These are phyloP conservation scores for Eretmocerus hayati DNA, from an alignment of 2,888 invertebrate genomes.

Conservation along the genomic window DNA sequence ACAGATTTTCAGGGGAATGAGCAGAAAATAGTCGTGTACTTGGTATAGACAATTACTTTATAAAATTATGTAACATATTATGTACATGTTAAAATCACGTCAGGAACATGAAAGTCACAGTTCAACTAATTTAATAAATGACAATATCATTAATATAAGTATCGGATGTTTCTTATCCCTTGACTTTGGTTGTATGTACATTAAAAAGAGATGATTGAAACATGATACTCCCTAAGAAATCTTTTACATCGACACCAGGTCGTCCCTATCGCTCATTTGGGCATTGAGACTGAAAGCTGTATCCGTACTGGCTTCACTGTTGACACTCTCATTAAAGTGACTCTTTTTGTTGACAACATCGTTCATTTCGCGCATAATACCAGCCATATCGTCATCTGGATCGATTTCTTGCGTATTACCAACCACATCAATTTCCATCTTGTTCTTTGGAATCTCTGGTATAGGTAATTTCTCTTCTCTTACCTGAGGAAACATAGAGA, in stretches of 20 bases:
- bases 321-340: slow-evolving; percentile 39
- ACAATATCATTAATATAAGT: background rate
- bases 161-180: too few species aligned
- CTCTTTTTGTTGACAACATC: slow-evolving; percentile 37
- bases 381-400: slow-evolving; percentile 45
- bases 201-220: background rate
- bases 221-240: background rate
- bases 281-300: slow-evolving; percentile 44
- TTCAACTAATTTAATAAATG: slow-evolving; percentile 12
- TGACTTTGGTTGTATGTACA: background rate
- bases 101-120: slow-evolving; percentile 5
- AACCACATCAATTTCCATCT: slow-evolving; percentile 34
- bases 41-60: too few species aligned
- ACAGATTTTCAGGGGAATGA: too few species aligned
- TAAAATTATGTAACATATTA: slow-evolving; percentile 18
- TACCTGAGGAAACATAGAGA: slow-evolving; percentile 29
- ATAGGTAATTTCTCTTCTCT: slow-evolving; percentile 30
- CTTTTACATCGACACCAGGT: slow-evolving; percentile 28
- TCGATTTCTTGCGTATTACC: slow-evolving; percentile 39
- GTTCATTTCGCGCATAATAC: slow-evolving; percentile 44
- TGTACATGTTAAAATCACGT: slow-evolving; percentile 7
- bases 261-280: slow-evolving; percentile 42
- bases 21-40: too few species aligned
- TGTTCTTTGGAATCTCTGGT: slow-evolving; percentile 17
- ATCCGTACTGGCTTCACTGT: slow-evolving; percentile 44